phyloP scores from a whole-genome alignment of 2,888 invertebrate genomes.

The Saturnia japonica region DNA sequence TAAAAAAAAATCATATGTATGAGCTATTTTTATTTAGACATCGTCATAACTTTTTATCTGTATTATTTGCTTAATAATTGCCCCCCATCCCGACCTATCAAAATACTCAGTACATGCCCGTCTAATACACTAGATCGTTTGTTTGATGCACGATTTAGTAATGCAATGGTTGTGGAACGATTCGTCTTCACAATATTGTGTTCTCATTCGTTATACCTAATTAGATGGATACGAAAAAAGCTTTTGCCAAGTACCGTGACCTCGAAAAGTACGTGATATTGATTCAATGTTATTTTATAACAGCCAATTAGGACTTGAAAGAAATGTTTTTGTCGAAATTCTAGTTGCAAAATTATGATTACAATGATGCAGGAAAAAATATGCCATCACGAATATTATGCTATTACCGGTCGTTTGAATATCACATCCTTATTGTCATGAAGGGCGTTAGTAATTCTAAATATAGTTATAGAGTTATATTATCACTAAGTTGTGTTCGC shows the following conservation, averaged over 20 bases:
- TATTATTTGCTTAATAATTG: neutral
- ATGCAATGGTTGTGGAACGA: constrained; percentile 28
- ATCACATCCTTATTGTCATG: constrained; percentile 1
- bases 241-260: constrained; percentile 2
- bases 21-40: no score
- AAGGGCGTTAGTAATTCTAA: neutral
- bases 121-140: constrained; percentile 19
- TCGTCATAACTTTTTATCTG: no score
- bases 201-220: constrained; percentile 28
- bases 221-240: constrained; percentile 24
- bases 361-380: constrained; percentile 6
- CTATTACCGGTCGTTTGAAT: constrained; percentile 12
- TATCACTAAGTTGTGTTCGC: no score
- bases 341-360: constrained; percentile 1
- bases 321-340: constrained; percentile 4
- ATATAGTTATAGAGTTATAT: neutral
- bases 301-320: constrained; percentile 6
- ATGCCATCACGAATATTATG: constrained; percentile 1
- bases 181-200: constrained; percentile 22
- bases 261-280: constrained; percentile 6
- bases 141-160: constrained; percentile 32
- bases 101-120: constrained; percentile 8
- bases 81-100: neutral
- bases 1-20: no score
- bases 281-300: neutral